Evolutionary conservation across 2,797 vertebrate species (phyloP), one percentile per base, ranked within the genome.

Genomic region (Tenualosa thibaudeaui): DNA sequence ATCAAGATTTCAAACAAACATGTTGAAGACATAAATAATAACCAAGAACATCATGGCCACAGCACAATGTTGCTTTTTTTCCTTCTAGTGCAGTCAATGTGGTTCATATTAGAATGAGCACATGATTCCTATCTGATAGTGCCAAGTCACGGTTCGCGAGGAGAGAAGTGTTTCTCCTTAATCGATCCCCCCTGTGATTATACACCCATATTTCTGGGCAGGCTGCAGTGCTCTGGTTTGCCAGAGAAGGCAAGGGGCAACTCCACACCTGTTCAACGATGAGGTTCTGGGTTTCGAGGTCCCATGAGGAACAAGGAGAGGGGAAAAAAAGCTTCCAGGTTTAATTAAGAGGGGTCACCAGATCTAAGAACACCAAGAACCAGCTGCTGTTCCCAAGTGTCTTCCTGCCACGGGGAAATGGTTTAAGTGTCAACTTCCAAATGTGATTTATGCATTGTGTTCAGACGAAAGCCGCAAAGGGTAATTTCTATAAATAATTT

Each of bases 321-420:
- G 7, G 68, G 31, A 71, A 68, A 68, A 43, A 43, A 92, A 89
- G 83, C 90, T 93, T 94, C 92, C 93, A 93, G 92, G 93, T 93
- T 91, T 94, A 90, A 93, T 94, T 93, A 93, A 86, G 86, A 90
- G 81, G 90, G 92, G 93, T 92, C 93, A 90, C 75, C 65, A 81
- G 85, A 90, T 78, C 71, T 78, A 22, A 78, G 71, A 6, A 19
- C 15, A 78, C 5, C 40, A 46, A 17, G 1, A 17, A 78, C 37
- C 40, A 9, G 40, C 40, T 46, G 5, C 40, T 46, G 37, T 8
- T 78, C 71, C 71, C 71, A 46, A 78, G 71, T 17, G 40, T 46
- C 71, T 46, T 78, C 71, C 71, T 46, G 37, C 71, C 17, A 31
- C 26, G 5, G 37, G 15, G 26, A 26, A 43, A 75, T 22, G 19